phyloP scores from a whole-genome alignment of 2,113 vertebrate genomes.

The Chiloscyllium plagiosum region DNA sequence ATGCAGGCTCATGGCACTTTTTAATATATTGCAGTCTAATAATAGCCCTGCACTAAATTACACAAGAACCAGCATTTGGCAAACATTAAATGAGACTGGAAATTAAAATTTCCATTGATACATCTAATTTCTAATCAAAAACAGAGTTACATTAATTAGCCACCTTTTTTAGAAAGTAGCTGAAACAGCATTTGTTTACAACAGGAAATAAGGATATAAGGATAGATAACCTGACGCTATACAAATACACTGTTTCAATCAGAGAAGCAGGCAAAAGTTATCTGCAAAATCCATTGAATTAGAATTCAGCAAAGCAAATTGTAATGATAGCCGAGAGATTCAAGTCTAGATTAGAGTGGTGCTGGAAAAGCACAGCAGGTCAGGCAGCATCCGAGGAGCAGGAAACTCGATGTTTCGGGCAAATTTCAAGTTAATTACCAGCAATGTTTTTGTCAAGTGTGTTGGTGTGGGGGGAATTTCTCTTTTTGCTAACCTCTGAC shows the following conservation, averaged over 20 bases:
- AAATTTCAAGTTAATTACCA: neutral
- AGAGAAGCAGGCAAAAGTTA: neutral
- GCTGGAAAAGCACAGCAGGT: too few species aligned
- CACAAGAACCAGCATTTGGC: neutral
- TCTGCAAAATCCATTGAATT: neutral
- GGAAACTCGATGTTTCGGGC: too few species aligned
- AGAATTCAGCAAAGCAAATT: neutral
- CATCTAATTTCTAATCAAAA: neutral
- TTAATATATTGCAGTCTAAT: conserved; percentile 1
- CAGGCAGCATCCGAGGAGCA: too few species aligned
- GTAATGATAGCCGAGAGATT: neutral
- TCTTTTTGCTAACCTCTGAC: neutral
- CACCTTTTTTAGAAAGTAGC: neutral
- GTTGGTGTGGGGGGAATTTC: neutral
- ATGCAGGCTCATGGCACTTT: neutral
- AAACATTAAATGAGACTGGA: neutral
- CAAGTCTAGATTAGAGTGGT: too few species aligned
- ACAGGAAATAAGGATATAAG: too few species aligned
- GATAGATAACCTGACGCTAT: neutral
- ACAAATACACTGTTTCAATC: neutral
- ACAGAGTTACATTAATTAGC: neutral
- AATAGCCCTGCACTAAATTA: neutral
- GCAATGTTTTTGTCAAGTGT: neutral
- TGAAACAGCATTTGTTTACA: neutral
- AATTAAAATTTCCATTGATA: neutral